Percentiles rank a stretch among this genome's conserved stretches.
phyloP scores from a whole-genome alignment of 1,140 invertebrate species.

The Mizuhopecten yessoensis region DNA sequence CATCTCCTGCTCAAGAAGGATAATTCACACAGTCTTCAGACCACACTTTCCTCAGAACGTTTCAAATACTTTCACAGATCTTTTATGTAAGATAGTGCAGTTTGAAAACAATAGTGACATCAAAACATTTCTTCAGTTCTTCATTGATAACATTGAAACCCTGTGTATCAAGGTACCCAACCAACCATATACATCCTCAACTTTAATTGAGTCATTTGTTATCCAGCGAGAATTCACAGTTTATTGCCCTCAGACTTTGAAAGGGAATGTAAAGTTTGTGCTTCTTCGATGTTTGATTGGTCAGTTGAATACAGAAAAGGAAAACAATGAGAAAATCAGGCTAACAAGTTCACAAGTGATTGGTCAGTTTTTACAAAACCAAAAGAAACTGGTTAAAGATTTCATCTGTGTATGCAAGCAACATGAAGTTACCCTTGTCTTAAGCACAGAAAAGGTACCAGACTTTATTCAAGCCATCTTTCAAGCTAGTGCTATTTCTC shows the following conservation, averaged over 20 bases:
- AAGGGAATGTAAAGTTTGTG: not conserved
- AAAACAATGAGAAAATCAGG: conserved; percentile 47
- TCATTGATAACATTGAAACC: conserved; percentile 47
- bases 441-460: conserved; percentile 50
- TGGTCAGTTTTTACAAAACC: conserved; percentile 49
- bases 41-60: conserved; percentile 30
- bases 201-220: conserved; percentile 31
- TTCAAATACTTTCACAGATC: conserved; percentile 43
- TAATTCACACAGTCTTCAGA: conserved; percentile 1
- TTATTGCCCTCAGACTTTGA: not conserved
- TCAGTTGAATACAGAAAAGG: not conserved
- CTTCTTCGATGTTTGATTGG: conserved; percentile 49
- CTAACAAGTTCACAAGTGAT: not conserved
- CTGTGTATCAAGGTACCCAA: conserved; percentile 46
- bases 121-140: not conserved
- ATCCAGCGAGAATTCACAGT: conserved; percentile 58
- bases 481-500: not conserved
- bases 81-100: not conserved
- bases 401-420: conserved; percentile 43
- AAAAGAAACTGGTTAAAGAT: conserved; percentile 40
- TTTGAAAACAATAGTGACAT: not conserved
- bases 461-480: conserved; percentile 50
- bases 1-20: not conserved
- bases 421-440: conserved; percentile 43
- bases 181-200: conserved; percentile 48